Percentiles rank a stretch among this genome's conserved stretches.
Conservation (phyloP, 2,113 vertebrate genomes). For the Rhinolophus ferrumequinum region DNA sequence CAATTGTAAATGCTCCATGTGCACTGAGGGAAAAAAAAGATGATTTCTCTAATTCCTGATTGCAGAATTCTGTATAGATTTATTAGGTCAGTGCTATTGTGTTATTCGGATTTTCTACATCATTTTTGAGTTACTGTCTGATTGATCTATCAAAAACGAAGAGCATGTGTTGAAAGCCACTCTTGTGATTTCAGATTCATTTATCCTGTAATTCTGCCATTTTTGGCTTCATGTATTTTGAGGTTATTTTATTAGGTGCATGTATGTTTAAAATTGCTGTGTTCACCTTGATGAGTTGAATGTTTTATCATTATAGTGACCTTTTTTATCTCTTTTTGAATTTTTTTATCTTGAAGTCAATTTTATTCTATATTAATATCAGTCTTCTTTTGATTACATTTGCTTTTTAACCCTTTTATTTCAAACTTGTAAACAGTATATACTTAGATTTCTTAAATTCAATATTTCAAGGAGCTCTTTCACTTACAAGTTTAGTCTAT, state of each 20-base stretch:
- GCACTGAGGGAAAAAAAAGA: not conserved
- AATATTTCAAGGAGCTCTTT: not conserved
- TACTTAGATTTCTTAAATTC: not conserved
- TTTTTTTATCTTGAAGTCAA: not conserved
- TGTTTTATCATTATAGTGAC: not conserved
- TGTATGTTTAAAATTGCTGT: not conserved
- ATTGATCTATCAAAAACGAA: not conserved
- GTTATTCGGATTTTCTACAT: not conserved
- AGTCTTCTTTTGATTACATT: not conserved
- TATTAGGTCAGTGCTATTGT: not conserved
- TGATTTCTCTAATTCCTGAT: not conserved
- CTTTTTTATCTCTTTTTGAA: not conserved
- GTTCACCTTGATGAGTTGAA: not conserved
- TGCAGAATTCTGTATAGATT: not conserved
- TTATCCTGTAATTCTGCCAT: not conserved
- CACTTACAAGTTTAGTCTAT: not conserved
- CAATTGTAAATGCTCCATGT: not conserved
- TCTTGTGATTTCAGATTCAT: not conserved
- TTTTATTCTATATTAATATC: not conserved
- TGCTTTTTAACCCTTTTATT: not conserved
- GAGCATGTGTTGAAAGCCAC: not conserved
- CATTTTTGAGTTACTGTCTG: not conserved
- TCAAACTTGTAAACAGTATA: not conserved
- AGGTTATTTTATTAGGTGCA: not conserved
- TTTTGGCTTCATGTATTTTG: not conserved